phyloP scores from a whole-genome alignment of 1,140 invertebrate genomes.

The Diabrotica undecimpunctata region DNA sequence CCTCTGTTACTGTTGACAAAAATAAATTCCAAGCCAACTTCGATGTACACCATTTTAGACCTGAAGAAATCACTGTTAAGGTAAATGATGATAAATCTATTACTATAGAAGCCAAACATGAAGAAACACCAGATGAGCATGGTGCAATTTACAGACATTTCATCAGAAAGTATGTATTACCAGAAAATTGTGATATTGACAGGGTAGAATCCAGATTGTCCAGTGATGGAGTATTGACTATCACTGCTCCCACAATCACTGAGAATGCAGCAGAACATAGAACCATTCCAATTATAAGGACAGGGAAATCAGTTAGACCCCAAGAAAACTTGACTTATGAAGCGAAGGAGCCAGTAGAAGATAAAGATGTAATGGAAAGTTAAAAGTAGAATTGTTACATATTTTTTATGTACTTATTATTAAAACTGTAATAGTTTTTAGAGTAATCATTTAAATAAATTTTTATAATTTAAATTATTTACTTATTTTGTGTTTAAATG shows the following conservation, averaged over 20 bases:
- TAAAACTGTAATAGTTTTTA: too few species aligned
- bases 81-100: constrained; percentile 60
- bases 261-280: not conserved
- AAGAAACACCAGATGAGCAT: constrained; percentile 63
- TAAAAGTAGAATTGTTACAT: too few species aligned
- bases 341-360: too few species aligned
- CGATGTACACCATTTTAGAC: constrained; percentile 47
- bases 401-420: too few species aligned
- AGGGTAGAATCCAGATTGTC: constrained; percentile 58
- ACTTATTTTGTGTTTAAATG: too few species aligned
- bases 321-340: not conserved
- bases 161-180: constrained; percentile 60
- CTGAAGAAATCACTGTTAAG: constrained; percentile 61
- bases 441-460: too few species aligned
- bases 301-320: not conserved
- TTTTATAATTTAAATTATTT: too few species aligned
- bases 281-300: not conserved
- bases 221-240: constrained; percentile 60
- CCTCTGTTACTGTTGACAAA: constrained; percentile 49
- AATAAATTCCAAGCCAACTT: constrained; percentile 45
- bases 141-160: constrained; percentile 66
- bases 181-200: constrained; percentile 53
- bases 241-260: constrained; percentile 53
- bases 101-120: constrained; percentile 68
- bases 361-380: too few species aligned